These are phyloP conservation scores for Bombylius major DNA, from an alignment of 2,888 invertebrate species.

Conservation along the genomic window DNA sequence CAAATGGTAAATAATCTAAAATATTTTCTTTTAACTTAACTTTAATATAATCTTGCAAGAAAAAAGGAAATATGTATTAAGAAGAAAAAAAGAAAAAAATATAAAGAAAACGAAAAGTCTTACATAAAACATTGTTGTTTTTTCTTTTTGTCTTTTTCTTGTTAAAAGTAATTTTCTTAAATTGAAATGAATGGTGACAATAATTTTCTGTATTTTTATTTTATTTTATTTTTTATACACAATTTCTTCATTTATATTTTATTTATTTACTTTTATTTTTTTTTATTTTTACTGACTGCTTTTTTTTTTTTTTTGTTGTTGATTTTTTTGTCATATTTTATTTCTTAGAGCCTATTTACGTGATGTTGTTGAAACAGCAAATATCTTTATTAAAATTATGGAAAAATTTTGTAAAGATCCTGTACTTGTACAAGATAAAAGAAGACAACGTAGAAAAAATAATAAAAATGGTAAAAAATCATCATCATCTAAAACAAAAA, in stretches of 20 bases:
- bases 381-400: conserved; percentile 83
- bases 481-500: conserved; percentile 22
- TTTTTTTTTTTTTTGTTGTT: no score
- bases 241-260: no score
- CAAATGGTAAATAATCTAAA: no score
- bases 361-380: conserved; percentile 80
- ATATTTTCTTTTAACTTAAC: no score
- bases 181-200: background rate
- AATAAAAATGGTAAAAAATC: conserved; percentile 17
- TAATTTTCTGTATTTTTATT: background rate
- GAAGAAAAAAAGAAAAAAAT: background rate
- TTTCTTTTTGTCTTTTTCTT: background rate
- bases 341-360: conserved; percentile 57
- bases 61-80: background rate
- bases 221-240: background rate
- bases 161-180: background rate
- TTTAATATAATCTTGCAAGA: no score
- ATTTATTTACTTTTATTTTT: no score
- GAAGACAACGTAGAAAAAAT: conserved; percentile 21
- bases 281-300: background rate
- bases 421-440: conserved; percentile 60
- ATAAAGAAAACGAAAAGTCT: background rate
- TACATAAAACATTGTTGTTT: background rate
- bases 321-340: background rate
- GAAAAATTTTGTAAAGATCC: conserved; percentile 54